Percentiles rank a stretch among this genome's conserved stretches.
Evolutionary conservation across 2,888 invertebrate species (phyloP).

Genomic region (Pollenia angustigena): DNA sequence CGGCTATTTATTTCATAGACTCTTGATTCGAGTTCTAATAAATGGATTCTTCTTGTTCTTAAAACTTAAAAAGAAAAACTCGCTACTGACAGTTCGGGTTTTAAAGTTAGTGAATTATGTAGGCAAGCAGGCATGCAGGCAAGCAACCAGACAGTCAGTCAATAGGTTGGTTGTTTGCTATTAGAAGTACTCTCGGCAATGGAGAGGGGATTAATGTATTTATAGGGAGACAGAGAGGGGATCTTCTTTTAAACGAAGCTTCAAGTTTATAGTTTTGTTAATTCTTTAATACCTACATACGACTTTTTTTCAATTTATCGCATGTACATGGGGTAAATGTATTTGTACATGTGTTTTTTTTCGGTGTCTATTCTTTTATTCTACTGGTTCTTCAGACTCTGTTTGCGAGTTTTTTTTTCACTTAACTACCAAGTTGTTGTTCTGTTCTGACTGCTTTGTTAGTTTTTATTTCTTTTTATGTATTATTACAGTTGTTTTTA

Average conservation of each 20-base stretch:
- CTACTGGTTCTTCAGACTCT: constrained; percentile 59
- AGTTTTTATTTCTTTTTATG: constrained; percentile 27
- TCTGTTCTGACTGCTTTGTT: constrained; percentile 34
- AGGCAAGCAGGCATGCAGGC: constrained; percentile 2
- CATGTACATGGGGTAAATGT: constrained; percentile 36
- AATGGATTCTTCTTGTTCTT: constrained; percentile 22
- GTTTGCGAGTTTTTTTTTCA: background rate
- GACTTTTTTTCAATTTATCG: constrained; percentile 8
- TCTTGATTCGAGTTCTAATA: constrained; percentile 34
- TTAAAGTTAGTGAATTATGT: constrained; percentile 5
- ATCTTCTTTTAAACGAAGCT: constrained; percentile 31
- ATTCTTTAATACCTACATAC: constrained; percentile 30
- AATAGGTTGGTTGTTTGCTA: background rate
- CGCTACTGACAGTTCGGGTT: constrained; percentile 13
- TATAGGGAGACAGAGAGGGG: background rate
- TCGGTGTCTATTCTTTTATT: constrained; percentile 25
- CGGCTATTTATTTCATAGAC: background rate
- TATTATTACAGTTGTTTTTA: constrained; percentile 52
- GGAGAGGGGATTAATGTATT: background rate
- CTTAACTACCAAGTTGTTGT: constrained; percentile 42
- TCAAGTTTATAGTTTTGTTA: constrained; percentile 47
- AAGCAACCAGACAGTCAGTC: constrained; percentile 21
- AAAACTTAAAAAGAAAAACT: background rate
- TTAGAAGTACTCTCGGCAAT: constrained; percentile 21
- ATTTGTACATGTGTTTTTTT: constrained; percentile 22